phyloP scores from a whole-genome alignment of 2,797 vertebrate species.

The Forpus xanthops region DNA sequence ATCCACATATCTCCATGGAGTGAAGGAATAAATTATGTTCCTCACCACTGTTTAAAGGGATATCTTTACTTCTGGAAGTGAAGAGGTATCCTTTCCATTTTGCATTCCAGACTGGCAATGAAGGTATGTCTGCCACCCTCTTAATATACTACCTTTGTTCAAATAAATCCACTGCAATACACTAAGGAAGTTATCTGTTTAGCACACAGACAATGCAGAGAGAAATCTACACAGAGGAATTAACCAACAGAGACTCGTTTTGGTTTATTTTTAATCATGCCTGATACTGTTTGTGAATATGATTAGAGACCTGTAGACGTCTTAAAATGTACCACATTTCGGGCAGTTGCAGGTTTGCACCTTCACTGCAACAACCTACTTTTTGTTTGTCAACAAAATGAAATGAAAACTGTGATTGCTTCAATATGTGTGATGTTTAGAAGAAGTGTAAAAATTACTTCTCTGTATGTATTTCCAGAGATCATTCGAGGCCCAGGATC shows the following conservation, averaged over 20 bases:
- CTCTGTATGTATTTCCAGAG: not conserved
- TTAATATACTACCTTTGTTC: not conserved
- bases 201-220: not conserved
- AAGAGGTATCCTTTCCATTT: not conserved
- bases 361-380: not conserved
- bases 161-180: not conserved
- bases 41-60: not conserved
- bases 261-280: not conserved
- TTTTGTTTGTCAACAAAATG: not conserved
- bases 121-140: not conserved
- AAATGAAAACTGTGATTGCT: not conserved
- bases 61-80: not conserved
- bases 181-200: not conserved
- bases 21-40: not conserved
- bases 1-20: not conserved
- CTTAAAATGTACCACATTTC: not conserved
- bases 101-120: not conserved
- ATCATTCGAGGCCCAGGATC: not conserved
- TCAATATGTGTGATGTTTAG: not conserved
- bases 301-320: not conserved
- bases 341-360: not conserved
- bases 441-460: not conserved
- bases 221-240: not conserved
- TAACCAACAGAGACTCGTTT: not conserved
- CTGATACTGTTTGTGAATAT: not conserved